phyloP scores from a whole-genome alignment of 2,888 invertebrate genomes.

The Agriopis marginaria region DNA sequence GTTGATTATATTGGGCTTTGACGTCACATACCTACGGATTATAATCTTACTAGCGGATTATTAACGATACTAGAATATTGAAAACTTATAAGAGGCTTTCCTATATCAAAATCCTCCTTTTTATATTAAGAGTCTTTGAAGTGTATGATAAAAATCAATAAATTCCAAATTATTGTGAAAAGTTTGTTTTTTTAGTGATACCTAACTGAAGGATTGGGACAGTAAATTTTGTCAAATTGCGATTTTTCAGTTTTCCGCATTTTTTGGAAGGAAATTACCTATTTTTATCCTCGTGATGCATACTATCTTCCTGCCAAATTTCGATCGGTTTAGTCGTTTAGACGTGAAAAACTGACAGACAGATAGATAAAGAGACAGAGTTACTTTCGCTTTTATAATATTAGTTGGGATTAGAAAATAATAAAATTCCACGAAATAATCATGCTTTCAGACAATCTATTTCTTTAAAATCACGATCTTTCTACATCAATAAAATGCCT shows the following conservation, averaged over 20 bases:
- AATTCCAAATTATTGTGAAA: not conserved
- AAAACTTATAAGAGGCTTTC: slow-evolving; percentile 28
- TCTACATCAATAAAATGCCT: slow-evolving; percentile 1
- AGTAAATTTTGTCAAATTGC: no score
- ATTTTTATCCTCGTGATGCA: no score
- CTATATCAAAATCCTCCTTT: slow-evolving; percentile 13
- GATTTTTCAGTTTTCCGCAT: no score
- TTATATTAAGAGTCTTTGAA: slow-evolving; percentile 8
- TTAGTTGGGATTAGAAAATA: no score
- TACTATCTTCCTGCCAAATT: no score
- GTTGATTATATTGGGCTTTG: slow-evolving; percentile 24
- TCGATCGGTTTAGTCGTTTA: no score
- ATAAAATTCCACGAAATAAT: no score
- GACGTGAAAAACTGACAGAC: no score
- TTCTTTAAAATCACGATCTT: not conserved
- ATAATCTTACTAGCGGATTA: slow-evolving; percentile 26
- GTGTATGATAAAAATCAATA: not conserved
- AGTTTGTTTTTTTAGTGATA: not conserved
- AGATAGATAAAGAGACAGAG: not conserved
- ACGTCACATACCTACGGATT: slow-evolving; percentile 20
- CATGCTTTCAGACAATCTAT: not conserved
- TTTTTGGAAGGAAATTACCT: no score
- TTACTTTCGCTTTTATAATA: not conserved
- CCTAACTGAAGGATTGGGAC: not conserved
- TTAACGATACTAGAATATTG: slow-evolving; percentile 26